A percentile compares a stretch with the other conserved stretches of the same genome.
These are phyloP conservation scores for Perdita meconis DNA, from an alignment of 2,888 invertebrate species.

Conservation along the genomic window DNA sequence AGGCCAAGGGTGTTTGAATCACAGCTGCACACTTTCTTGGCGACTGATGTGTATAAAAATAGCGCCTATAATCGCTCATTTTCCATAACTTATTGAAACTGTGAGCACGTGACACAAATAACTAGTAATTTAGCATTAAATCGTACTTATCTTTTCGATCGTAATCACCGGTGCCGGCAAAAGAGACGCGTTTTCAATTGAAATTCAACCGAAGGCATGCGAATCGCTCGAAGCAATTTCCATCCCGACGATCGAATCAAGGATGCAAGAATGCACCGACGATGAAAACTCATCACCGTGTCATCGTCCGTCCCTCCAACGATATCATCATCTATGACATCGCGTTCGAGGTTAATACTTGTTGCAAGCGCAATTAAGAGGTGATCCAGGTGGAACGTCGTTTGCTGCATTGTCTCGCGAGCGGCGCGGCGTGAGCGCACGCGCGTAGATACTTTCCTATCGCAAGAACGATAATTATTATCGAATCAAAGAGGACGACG, in stretches of 20 bases:
- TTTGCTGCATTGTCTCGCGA: constrained; percentile 56
- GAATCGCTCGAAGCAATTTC: background rate
- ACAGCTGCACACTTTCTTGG: background rate
- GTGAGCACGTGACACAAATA: constrained; percentile 10
- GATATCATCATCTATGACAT: constrained; percentile 25
- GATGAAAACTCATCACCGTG: constrained; percentile 5
- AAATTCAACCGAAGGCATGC: background rate
- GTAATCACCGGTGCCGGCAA: background rate
- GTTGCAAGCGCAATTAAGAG: constrained; percentile 53
- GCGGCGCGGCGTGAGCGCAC: constrained; percentile 4
- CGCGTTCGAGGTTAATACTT: constrained; percentile 43
- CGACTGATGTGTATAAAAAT: constrained; percentile 10
- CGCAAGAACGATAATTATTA: constrained; percentile 68
- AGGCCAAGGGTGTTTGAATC: constrained; percentile 17
- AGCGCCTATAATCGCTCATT: background rate
- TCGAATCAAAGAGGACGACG: constrained; percentile 64
- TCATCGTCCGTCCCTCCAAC: constrained; percentile 17
- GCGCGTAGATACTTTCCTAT: constrained; percentile 16
- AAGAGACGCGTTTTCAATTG: background rate
- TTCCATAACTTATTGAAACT: background rate
- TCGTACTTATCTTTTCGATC: background rate
- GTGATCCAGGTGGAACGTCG: constrained; percentile 40
- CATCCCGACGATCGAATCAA: background rate
- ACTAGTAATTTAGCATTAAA: constrained; percentile 10
- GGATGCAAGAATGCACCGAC: background rate